Conservation (phyloP, 1,140 invertebrate genomes). For the Akabosia matsudoensis region DNA sequence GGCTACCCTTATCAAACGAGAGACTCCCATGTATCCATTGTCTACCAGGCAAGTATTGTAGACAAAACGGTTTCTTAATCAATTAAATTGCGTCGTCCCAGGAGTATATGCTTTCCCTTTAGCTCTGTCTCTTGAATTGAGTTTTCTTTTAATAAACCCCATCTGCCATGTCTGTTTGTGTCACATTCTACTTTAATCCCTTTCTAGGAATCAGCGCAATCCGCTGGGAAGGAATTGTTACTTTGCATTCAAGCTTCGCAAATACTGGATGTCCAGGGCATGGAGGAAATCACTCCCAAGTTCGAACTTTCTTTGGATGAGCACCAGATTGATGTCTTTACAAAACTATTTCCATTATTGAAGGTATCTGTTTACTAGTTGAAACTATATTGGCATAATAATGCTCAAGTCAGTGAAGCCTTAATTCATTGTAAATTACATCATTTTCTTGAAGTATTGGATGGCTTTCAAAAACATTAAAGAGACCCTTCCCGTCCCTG, state of each 20-base stretch:
- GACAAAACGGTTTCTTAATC: no score
- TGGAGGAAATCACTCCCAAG: not conserved
- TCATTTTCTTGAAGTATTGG: not conserved
- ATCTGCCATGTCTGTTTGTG: no score
- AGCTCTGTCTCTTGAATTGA: no score
- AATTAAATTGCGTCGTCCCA: no score
- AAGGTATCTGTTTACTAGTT: not conserved
- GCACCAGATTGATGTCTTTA: constrained; percentile 15
- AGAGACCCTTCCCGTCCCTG: not conserved
- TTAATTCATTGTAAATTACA: no score
- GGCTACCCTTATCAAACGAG: not conserved
- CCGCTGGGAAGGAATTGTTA: not conserved
- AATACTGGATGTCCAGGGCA: not conserved
- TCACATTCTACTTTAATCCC: no score
- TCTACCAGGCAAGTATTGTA: constrained; percentile 1
- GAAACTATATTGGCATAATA: not conserved
- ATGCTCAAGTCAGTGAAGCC: no score
- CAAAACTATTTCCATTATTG: not conserved
- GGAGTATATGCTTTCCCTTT: no score
- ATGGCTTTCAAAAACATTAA: not conserved
- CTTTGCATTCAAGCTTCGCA: not conserved
- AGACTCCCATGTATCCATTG: not conserved
- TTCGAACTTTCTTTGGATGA: not conserved
- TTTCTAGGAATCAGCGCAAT: not conserved
- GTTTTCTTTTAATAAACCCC: no score